A percentile compares a stretch with the other conserved stretches of the same genome.
Evolutionary conservation across 2,113 vertebrate genomes (phyloP).

Genomic region (Trematomus loennbergii): DNA sequence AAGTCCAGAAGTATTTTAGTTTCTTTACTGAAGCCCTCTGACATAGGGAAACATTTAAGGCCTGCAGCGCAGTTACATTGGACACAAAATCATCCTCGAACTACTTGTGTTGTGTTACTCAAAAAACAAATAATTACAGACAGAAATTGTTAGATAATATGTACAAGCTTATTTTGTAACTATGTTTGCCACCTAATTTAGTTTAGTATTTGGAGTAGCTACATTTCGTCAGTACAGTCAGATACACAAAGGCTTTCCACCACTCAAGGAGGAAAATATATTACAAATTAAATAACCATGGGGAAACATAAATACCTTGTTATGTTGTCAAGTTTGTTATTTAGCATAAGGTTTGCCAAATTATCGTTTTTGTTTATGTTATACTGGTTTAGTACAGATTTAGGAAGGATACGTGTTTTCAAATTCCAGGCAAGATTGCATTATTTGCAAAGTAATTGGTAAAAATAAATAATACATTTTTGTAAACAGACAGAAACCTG

Average conservation of each 20-base stretch:
- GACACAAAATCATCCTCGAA: neutral
- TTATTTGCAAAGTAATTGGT: neutral
- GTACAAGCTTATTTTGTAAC: neutral
- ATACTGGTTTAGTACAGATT: neutral
- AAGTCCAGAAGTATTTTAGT: too few species aligned
- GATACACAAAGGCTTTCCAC: neutral
- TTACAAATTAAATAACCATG: neutral
- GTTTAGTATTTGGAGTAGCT: neutral
- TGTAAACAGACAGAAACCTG: neutral
- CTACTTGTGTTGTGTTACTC: neutral
- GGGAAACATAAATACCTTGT: neutral
- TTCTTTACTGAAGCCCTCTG: neutral
- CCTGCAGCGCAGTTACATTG: neutral
- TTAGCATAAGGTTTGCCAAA: neutral
- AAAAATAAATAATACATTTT: neutral
- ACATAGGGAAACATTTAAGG: neutral
- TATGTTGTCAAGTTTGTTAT: neutral
- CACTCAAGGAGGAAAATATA: neutral
- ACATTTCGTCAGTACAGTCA: neutral
- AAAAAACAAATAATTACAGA: neutral
- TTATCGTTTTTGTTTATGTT: neutral
- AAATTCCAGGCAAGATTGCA: constrained; percentile 82
- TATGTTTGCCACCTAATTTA: neutral
- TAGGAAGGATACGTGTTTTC: neutral
- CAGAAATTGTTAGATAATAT: neutral